Conservation (phyloP, 2,888 invertebrate species). For the Halictus quadricinctus region DNA sequence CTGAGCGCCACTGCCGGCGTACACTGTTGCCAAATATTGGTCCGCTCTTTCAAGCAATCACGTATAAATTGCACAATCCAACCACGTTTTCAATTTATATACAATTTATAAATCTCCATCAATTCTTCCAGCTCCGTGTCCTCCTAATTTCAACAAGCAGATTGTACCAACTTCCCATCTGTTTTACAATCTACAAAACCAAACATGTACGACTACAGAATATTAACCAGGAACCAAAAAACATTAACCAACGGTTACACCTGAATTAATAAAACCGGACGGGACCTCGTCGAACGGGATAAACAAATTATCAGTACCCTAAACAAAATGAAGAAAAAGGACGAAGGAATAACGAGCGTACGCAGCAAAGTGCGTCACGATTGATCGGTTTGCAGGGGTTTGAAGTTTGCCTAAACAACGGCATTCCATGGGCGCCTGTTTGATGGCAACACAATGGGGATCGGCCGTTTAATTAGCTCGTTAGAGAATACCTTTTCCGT, state of each 20-base stretch:
- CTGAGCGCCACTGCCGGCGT: neutral
- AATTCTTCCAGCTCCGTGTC: no score
- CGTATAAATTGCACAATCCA: no score
- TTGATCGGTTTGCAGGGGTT: neutral
- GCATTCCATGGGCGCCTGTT: neutral
- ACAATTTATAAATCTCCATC: no score
- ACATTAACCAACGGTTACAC: neutral
- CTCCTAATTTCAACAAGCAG: no score
- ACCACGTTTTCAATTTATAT: no score
- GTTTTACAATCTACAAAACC: neutral
- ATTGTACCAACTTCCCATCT: no score
- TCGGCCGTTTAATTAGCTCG: constrained; percentile 33
- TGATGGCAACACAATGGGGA: neutral
- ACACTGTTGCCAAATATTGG: neutral
- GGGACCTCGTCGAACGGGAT: neutral
- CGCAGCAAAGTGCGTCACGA: neutral
- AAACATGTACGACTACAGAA: neutral
- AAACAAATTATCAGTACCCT: neutral
- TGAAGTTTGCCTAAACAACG: neutral
- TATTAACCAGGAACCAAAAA: neutral
- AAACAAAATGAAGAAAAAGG: neutral
- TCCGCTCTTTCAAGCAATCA: neutral
- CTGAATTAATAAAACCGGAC: neutral
- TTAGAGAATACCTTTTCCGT: constrained; percentile 14
- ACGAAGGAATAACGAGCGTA: neutral